phyloP scores from a whole-genome alignment of 2,113 vertebrate genomes.

The Albula goreensis region DNA sequence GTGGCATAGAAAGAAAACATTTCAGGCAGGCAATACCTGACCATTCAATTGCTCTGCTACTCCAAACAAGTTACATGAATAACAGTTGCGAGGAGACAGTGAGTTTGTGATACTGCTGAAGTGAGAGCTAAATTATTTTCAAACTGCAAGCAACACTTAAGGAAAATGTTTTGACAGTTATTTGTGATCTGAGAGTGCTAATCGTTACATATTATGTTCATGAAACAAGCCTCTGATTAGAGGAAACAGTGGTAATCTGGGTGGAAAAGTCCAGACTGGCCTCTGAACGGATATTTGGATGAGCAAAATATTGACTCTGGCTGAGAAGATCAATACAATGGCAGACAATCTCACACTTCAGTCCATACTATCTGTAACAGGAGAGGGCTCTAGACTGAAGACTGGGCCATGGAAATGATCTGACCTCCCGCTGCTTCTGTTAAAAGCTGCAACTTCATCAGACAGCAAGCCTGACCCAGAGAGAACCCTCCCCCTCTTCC shows the following conservation, averaged over 20 bases:
- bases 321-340: constrained; percentile 34
- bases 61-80: no score
- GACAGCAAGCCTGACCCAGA: constrained; percentile 24
- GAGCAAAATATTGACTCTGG: constrained; percentile 44
- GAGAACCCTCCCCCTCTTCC: constrained; percentile 41
- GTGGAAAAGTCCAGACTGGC: neutral
- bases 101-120: no score
- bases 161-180: no score
- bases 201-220: no score
- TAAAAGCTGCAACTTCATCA: constrained; percentile 5
- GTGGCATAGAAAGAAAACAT: no score
- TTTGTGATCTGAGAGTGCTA: no score
- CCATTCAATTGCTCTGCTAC: no score
- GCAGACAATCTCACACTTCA: constrained; percentile 5
- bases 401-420: neutral
- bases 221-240: neutral
- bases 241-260: neutral
- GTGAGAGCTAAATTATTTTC: no score
- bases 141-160: no score
- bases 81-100: no score
- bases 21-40: no score
- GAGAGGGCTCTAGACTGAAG: neutral
- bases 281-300: neutral
- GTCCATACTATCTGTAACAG: neutral
- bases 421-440: neutral